Conservation (phyloP, 2,888 invertebrate genomes). For the Tachina grossa region DNA sequence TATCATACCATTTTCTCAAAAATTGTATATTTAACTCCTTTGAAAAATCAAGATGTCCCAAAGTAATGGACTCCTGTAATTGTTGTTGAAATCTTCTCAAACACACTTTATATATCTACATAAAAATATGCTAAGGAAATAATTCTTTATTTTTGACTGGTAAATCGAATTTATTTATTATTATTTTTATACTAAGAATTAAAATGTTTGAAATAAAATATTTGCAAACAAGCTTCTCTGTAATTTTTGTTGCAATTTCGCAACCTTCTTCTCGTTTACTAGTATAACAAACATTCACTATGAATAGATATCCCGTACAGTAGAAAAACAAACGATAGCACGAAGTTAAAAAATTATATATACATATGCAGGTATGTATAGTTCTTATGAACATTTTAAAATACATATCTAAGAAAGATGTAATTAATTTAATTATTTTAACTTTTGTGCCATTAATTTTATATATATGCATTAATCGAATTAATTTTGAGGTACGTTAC, state of each 20-base stretch:
- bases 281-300: slow-evolving; percentile 43
- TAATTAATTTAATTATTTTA: too few relatives aligned
- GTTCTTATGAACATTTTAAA: too few relatives aligned
- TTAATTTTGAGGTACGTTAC: too few relatives aligned
- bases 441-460: too few relatives aligned
- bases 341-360: not conserved
- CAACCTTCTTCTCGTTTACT: slow-evolving; percentile 52
- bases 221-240: slow-evolving; percentile 61
- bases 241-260: slow-evolving; percentile 66
- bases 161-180: slow-evolving; percentile 22
- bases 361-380: not conserved
- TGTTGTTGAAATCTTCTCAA: slow-evolving; percentile 32
- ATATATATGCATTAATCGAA: too few relatives aligned
- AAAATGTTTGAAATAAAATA: slow-evolving; percentile 55
- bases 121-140: slow-evolving; percentile 25
- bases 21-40: slow-evolving; percentile 39
- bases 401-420: too few relatives aligned
- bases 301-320: not conserved
- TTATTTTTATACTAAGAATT: slow-evolving; percentile 30
- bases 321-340: not conserved
- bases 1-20: slow-evolving; percentile 49
- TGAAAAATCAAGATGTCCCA: slow-evolving; percentile 51
- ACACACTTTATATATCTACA: slow-evolving; percentile 31
- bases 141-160: not conserved
- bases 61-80: slow-evolving; percentile 37